Evolutionary conservation across 2,113 vertebrate genomes (phyloP), one percentile per base, ranked within the genome.

Genomic region (Polypterus senegalus): DNA sequence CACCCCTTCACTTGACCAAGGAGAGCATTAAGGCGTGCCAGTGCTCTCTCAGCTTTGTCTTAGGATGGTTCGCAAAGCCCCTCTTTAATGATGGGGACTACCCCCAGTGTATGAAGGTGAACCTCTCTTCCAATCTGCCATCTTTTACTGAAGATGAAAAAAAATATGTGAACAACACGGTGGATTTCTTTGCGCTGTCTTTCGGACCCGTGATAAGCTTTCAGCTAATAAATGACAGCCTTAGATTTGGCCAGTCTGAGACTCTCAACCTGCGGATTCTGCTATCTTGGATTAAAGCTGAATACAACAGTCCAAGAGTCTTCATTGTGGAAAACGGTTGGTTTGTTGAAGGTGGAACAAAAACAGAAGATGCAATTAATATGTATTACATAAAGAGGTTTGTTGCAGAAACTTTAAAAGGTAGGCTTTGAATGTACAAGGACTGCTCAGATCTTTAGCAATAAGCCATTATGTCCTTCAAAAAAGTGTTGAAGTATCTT

Each of bases 291-390:
- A 84, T 98, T 72, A 84, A 73, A 55, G 79, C 71, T 0, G 93
- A 99, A 78, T 99, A 97, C 66, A 83, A 96, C 79, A 83, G 78
- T 47, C 92, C 95, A 0, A 78, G 78, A 27, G 87, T 98, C 76
- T 93, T 97, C 66, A 90, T 99, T 73, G 93, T 95, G 74, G 93
- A 99, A 76, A 97, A 90, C n/a, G 89, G 95, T n/a, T 99, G 96
- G 96, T 93, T 89, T 7, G 90, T 94, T 66, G 85, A 83, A 4
- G 89, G 88, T 27, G 90, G 75, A 63, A 93, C 88, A 49, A 91
- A 90, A 71, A 91, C 79, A n/a, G 89, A 95, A 69, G 94, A 97
- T 70, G 88, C 90, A 47, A 94, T 91, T 69, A 89, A 91, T 54
- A 92, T 96, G 89, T 94, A 92, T 74, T 94, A 94, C 80, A 89